Evolutionary conservation across 2,797 vertebrate species (phyloP).

Genomic region (Glyptemys insculpta): DNA sequence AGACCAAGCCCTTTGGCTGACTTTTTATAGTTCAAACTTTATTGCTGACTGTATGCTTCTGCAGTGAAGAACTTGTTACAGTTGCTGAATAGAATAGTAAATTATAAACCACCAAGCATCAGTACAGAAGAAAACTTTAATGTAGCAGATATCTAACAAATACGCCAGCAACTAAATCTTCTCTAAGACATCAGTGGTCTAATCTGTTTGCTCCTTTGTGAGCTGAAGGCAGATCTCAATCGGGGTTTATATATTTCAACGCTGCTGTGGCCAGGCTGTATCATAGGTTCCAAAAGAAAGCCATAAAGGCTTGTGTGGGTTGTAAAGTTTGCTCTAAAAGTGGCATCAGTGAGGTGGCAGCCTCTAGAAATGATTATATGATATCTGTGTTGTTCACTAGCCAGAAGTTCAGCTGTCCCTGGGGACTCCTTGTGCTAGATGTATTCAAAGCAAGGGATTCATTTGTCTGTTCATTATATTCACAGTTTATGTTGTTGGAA

Average conservation of each 20-base stretch:
- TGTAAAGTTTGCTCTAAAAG: background rate
- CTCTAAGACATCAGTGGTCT: fast-evolving
- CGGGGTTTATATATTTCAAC: background rate
- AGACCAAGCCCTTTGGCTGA: fast-evolving
- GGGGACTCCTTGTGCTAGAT: background rate
- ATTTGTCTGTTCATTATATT: background rate
- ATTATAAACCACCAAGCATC: background rate
- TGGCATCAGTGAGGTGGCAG: background rate
- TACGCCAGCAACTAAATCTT: background rate
- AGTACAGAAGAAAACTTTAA: fast-evolving
- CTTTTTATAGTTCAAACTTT: background rate
- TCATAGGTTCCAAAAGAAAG: background rate
- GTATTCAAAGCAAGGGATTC: background rate
- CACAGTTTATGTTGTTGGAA: background rate
- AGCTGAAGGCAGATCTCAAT: background rate
- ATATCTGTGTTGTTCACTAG: background rate
- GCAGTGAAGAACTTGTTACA: fast-evolving
- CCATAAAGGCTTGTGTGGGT: fast-evolving
- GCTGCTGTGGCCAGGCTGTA: fast-evolving
- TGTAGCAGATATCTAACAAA: no score
- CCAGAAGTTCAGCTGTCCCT: background rate
- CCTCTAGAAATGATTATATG: background rate
- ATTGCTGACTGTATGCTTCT: fast-evolving
- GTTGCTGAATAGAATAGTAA: background rate
- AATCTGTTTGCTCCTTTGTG: background rate